A percentile compares a stretch with the other conserved stretches of the same genome.
Evolutionary conservation across 2,888 invertebrate genomes (phyloP).

Genomic region (Phalangium opilio): DNA sequence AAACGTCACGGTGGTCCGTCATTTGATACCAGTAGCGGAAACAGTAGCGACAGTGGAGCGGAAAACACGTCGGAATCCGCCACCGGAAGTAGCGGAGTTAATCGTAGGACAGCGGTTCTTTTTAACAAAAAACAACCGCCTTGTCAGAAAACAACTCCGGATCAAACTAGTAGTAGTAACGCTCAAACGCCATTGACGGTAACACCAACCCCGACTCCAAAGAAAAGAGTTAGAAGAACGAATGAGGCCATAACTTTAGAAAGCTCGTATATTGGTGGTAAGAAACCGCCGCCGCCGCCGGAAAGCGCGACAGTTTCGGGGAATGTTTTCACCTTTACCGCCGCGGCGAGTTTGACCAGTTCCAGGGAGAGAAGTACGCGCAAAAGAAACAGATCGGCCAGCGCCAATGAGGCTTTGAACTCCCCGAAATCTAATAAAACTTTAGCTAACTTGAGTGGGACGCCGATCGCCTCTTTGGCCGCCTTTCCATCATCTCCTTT

Average conservation of each 20-base stretch:
- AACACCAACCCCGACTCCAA: slow-evolving; percentile 3
- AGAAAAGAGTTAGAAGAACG: not conserved
- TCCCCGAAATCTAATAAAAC: not conserved
- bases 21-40: slow-evolving; percentile 17
- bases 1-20: slow-evolving; percentile 11
- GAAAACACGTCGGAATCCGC: slow-evolving; percentile 11
- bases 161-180: slow-evolving; percentile 4
- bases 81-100: slow-evolving; percentile 38
- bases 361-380: no score
- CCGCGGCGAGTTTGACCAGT: not conserved
- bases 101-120: slow-evolving; percentile 56
- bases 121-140: slow-evolving; percentile 52
- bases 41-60: slow-evolving; percentile 17
- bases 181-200: slow-evolving; percentile 5
- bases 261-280: not conserved
- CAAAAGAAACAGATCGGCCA: not conserved
- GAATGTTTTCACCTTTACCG: not conserved
- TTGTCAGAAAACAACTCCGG: no score
- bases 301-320: not conserved
- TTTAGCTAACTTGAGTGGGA: not conserved
- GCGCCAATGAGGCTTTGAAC: not conserved
- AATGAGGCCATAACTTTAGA: not conserved
- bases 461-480: not conserved
- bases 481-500: slow-evolving; percentile 11
- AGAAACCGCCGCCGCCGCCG: not conserved